Percentiles rank a stretch among this genome's conserved stretches.
phyloP scores from a whole-genome alignment of 2,888 invertebrate genomes.

The Drosophila neutralis region DNA sequence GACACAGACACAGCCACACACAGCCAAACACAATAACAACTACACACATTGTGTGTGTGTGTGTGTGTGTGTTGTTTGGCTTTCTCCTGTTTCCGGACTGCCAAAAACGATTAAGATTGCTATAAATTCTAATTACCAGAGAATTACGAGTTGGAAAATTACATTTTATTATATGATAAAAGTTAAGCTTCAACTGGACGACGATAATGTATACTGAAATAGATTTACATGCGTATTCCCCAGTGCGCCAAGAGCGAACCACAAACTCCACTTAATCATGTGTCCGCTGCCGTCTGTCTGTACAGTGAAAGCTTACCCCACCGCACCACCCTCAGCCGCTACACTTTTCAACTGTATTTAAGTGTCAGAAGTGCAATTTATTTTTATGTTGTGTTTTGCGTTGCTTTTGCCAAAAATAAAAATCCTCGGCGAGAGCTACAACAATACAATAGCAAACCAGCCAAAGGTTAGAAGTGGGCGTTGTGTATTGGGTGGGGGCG shows the following conservation, averaged over 20 bases:
- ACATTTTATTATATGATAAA: constrained; percentile 81
- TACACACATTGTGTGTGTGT: not conserved
- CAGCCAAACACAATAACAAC: constrained; percentile 3
- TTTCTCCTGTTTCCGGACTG: constrained; percentile 41
- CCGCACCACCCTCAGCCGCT: constrained; percentile 6
- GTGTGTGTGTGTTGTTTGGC: constrained; percentile 4
- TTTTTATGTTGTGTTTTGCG: constrained; percentile 77
- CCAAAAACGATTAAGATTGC: constrained; percentile 77
- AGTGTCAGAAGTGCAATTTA: constrained; percentile 81
- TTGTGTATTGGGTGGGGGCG: not conserved
- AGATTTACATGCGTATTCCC: constrained; percentile 80
- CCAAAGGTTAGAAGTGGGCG: constrained; percentile 48
- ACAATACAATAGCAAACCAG: constrained; percentile 59
- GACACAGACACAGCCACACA: constrained; percentile 5
- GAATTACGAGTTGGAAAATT: constrained; percentile 81
- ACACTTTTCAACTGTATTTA: constrained; percentile 69
- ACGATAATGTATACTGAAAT: constrained; percentile 78
- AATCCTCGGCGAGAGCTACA: constrained; percentile 39
- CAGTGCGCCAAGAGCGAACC: constrained; percentile 63
- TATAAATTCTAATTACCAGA: constrained; percentile 80
- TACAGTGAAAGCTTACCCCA: constrained; percentile 16
- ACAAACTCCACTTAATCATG: constrained; percentile 79
- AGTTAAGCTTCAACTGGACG: constrained; percentile 81
- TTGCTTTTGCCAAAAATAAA: constrained; percentile 54
- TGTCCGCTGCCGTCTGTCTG: constrained; percentile 49